These are phyloP conservation scores for Hemibagrus wyckioides DNA, from an alignment of 2,113 vertebrate genomes.

Conservation along the genomic window DNA sequence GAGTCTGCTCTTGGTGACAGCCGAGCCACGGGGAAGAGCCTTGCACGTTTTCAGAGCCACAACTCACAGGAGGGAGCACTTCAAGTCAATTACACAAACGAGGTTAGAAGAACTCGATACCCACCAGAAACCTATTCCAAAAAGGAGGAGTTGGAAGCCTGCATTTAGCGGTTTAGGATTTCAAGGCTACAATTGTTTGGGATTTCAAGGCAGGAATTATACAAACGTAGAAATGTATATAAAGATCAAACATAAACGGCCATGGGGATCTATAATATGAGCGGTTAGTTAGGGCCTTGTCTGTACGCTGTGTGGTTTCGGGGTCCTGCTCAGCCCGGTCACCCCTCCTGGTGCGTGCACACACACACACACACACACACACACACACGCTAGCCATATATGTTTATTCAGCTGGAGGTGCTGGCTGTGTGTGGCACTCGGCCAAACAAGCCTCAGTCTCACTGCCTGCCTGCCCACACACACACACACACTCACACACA, in stretches of 20 bases:
- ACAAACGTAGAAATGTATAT: constrained; percentile 69
- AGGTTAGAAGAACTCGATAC: constrained; percentile 65
- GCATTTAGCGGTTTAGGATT: constrained; percentile 71
- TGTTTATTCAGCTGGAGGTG: constrained; percentile 80
- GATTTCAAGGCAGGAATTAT: constrained; percentile 65
- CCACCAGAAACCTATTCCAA: constrained; percentile 57
- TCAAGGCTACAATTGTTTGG: constrained; percentile 72
- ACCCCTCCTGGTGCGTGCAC: constrained; percentile 56
- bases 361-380: constrained; percentile 45
- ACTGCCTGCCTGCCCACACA: constrained; percentile 50
- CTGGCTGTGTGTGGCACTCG: constrained; percentile 55
- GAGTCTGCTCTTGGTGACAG: neutral
- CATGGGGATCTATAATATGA: constrained; percentile 63
- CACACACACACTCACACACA: constrained; percentile 41
- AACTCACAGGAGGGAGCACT: constrained; percentile 40
- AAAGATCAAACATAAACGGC: constrained; percentile 69
- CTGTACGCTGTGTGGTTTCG: constrained; percentile 59
- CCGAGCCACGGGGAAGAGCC: constrained; percentile 41
- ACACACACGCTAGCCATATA: constrained; percentile 61
- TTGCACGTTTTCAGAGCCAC: constrained; percentile 33
- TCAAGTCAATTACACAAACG: constrained; percentile 55
- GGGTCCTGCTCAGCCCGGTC: constrained; percentile 60
- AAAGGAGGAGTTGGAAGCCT: constrained; percentile 52
- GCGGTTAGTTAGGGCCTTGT: constrained; percentile 64
- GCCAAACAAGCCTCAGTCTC: constrained; percentile 54